phyloP scores from a whole-genome alignment of 2,113 vertebrate species.

The Raja brachyura region DNA sequence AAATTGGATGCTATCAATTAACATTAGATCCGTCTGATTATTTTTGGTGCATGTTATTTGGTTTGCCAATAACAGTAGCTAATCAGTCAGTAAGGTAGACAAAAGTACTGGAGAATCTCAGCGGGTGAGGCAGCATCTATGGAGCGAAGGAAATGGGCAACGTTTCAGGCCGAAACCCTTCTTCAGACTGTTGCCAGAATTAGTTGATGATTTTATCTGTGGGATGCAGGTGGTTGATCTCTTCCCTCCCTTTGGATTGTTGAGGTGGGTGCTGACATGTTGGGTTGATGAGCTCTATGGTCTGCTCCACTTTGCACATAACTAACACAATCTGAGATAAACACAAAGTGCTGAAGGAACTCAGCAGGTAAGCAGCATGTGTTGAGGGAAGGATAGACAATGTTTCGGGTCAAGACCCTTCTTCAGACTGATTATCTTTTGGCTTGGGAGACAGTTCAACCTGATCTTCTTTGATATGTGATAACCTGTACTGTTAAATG shows the following conservation, averaged over 20 bases:
- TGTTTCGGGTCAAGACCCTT: too few species aligned
- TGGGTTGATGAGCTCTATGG: neutral
- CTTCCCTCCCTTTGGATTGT: neutral
- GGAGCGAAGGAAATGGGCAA: too few species aligned
- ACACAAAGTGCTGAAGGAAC: too few species aligned
- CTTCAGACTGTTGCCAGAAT: neutral
- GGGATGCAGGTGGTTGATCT: neutral
- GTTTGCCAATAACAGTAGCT: neutral
- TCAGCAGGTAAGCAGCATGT: too few species aligned
- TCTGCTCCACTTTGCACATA: neutral
- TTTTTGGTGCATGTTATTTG: neutral
- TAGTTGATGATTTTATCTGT: neutral
- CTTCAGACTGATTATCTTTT: too few species aligned
- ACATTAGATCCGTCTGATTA: neutral
- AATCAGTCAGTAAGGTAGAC: neutral
- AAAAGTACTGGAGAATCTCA: too few species aligned
- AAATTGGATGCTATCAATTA: neutral
- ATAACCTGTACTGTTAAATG: neutral
- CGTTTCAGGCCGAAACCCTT: too few species aligned
- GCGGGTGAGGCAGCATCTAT: too few species aligned
- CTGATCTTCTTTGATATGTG: neutral
- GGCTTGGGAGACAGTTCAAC: neutral
- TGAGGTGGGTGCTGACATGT: neutral
- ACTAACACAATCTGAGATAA: neutral
- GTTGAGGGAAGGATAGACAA: too few species aligned